Conservation (phyloP, 2,888 invertebrate genomes). For the Frankliniella fusca region DNA sequence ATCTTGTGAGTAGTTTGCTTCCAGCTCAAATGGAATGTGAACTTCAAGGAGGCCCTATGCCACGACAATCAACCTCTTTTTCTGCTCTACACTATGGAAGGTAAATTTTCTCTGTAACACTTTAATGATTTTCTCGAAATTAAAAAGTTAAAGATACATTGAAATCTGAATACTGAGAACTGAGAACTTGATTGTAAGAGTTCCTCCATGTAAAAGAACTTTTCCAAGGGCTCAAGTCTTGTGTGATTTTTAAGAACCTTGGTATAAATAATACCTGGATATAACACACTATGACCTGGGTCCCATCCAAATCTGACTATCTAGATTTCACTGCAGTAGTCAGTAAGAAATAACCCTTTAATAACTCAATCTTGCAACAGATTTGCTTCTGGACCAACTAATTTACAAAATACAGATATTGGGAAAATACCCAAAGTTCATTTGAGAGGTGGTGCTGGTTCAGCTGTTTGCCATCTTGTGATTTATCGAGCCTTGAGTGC, state of each 20-base stretch:
- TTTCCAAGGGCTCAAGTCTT: too few species aligned
- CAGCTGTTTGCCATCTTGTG: slow-evolving; percentile 67
- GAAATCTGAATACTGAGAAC: too few species aligned
- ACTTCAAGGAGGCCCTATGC: slow-evolving; percentile 64
- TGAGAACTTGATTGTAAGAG: too few species aligned
- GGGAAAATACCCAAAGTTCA: slow-evolving; percentile 68
- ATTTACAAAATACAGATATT: slow-evolving; percentile 49
- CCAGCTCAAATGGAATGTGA: slow-evolving; percentile 71
- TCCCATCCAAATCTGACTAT: too few species aligned
- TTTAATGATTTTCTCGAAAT: too few species aligned
- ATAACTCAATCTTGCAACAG: slow-evolving; percentile 44
- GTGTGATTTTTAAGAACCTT: not conserved
- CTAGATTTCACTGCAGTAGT: not conserved
- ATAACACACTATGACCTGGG: too few species aligned
- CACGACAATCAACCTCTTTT: slow-evolving; percentile 43
- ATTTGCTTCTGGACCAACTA: slow-evolving; percentile 65
- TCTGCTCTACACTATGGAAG: slow-evolving; percentile 50
- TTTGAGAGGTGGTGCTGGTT: slow-evolving; percentile 56
- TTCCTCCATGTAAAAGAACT: too few species aligned
- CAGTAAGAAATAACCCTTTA: not conserved
- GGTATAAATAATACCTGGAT: too few species aligned
- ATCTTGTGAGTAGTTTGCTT: slow-evolving; percentile 72
- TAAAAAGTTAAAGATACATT: too few species aligned
- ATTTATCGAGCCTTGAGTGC: slow-evolving; percentile 83
- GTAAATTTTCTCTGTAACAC: slow-evolving; percentile 40